Conservation (phyloP, 2,888 invertebrate genomes). For the Drosophila monieri region DNA sequence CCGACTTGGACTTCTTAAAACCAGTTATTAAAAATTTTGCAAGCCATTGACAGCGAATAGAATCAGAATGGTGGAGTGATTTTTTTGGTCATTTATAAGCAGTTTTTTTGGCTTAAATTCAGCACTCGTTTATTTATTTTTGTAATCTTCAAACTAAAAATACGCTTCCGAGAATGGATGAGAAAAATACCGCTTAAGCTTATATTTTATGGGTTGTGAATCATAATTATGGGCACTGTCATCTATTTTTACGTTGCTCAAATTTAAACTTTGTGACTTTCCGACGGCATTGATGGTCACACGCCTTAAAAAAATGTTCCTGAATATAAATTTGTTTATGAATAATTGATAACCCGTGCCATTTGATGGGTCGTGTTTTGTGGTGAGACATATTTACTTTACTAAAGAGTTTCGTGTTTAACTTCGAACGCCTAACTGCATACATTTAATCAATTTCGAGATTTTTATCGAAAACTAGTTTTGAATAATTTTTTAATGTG, state of each 20-base stretch:
- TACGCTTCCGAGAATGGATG: slow-evolving; percentile 16
- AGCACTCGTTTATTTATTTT: slow-evolving; percentile 11
- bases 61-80: slow-evolving; percentile 16
- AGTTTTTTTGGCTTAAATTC: background rate
- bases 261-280: slow-evolving; percentile 5
- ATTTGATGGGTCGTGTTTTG: slow-evolving; percentile 32
- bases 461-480: slow-evolving; percentile 31
- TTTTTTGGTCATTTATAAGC: background rate
- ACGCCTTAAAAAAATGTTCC: slow-evolving; percentile 3
- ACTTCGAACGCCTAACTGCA: slow-evolving; percentile 19
- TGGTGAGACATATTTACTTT: slow-evolving; percentile 19
- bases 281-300: slow-evolving; percentile 1
- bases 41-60: slow-evolving; percentile 19
- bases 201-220: slow-evolving; percentile 16
- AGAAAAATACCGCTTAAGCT: slow-evolving; percentile 12
- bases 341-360: slow-evolving; percentile 56
- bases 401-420: slow-evolving; percentile 7
- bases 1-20: background rate
- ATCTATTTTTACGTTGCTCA: slow-evolving; percentile 4
- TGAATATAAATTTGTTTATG: slow-evolving; percentile 43
- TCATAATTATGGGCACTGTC: slow-evolving; percentile 18
- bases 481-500: too few relatives aligned
- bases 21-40: slow-evolving; percentile 25
- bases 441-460: slow-evolving; percentile 9
- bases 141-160: slow-evolving; percentile 13